Conservation (phyloP, 2,797 vertebrate genomes). For the Australoheros facetus region DNA sequence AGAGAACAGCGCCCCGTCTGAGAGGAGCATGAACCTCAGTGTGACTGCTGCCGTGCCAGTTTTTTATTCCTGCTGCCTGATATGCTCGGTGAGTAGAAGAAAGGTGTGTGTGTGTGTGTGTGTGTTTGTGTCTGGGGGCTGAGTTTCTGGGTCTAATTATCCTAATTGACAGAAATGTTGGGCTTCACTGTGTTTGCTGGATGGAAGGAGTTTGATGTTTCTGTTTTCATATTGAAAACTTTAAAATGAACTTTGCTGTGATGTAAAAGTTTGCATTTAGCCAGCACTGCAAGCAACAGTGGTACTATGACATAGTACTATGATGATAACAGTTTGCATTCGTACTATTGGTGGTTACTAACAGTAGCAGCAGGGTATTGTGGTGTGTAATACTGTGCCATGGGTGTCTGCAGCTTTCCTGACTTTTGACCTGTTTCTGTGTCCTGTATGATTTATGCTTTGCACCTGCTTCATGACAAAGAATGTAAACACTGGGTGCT, state of each 20-base stretch:
- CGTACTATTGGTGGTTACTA: no score
- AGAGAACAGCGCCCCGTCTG: conserved; percentile 23
- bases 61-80: conserved; percentile 20
- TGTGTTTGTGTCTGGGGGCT: not conserved
- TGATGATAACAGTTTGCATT: no score
- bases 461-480: conserved; percentile 9
- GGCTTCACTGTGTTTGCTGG: not conserved
- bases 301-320: no score
- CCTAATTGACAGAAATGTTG: conserved; percentile 8
- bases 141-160: conserved; percentile 7
- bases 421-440: not conserved
- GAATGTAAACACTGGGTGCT: not conserved
- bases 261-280: not conserved
- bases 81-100: conserved; percentile 53
- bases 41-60: conserved; percentile 10
- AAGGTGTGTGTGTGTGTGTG: not conserved
- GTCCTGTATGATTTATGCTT: not conserved
- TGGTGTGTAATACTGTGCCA: not conserved
- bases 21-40: conserved; percentile 35
- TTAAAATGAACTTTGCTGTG: not conserved
- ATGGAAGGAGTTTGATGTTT: not conserved
- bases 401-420: not conserved
- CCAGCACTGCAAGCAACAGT: no score
- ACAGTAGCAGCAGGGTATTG: no score
- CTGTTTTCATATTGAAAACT: rapidly evolving